Evolutionary conservation across 2,113 vertebrate genomes (phyloP).

Genomic region (Todiramphus saurophagus): DNA sequence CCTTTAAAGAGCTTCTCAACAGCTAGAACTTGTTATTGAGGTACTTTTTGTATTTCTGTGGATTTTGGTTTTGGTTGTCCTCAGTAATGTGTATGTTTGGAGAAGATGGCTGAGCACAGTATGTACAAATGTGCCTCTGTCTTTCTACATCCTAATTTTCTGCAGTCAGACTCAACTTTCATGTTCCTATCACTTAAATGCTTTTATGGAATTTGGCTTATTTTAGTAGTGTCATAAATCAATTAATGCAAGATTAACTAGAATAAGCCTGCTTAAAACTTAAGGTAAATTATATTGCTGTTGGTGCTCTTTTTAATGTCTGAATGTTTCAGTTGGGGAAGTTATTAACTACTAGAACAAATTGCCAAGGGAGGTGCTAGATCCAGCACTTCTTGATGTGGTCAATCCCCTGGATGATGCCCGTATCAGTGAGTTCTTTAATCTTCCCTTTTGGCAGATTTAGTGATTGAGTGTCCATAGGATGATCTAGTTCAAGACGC

Average conservation of each 20-base stretch:
- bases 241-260: not conserved
- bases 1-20: not conserved
- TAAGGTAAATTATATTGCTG: not conserved
- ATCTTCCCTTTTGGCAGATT: constrained; percentile 11
- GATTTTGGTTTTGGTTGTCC: not conserved
- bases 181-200: not conserved
- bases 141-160: not conserved
- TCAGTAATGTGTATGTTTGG: not conserved
- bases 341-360: not conserved
- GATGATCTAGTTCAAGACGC: not conserved
- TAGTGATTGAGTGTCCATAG: not conserved
- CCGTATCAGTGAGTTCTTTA: not conserved
- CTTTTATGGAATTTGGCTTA: not conserved
- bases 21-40: not conserved
- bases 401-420: not conserved
- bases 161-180: not conserved
- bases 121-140: not conserved
- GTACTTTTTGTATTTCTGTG: not conserved
- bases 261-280: not conserved
- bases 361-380: not conserved
- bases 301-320: not conserved
- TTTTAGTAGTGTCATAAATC: not conserved
- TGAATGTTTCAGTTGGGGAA: not conserved
- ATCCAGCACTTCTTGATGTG: not conserved
- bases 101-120: not conserved